Conservation (phyloP, 37 sponge, comb jelly and placozoan species). For the Corticium candelabrum region DNA sequence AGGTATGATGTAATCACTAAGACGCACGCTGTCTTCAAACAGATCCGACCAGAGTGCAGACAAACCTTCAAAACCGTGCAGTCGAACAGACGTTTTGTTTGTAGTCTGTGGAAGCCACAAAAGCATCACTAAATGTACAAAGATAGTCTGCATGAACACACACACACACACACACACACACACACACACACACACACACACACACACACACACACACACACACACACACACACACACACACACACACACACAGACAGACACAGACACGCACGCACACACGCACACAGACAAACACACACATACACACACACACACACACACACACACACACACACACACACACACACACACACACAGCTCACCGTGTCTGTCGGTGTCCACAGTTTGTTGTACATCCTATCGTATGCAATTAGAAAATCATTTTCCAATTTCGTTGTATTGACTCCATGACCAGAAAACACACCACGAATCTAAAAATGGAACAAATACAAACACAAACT, state of each 20-base stretch:
- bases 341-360: too few relatives aligned
- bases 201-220: conserved; percentile 22
- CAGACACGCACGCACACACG: too few relatives aligned
- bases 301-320: conserved; percentile 15
- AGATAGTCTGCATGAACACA: not conserved
- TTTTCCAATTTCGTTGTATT: not conserved
- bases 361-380: not conserved
- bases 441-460: not conserved
- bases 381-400: not conserved
- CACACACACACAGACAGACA: too few relatives aligned
- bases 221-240: conserved; percentile 23
- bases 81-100: not conserved
- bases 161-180: not conserved
- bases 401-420: not conserved
- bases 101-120: too few relatives aligned
- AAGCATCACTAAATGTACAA: conserved; percentile 5
- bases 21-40: too few relatives aligned
- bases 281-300: too few relatives aligned
- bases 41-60: not conserved
- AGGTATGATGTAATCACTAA: too few relatives aligned
- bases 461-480: not conserved
- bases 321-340: conserved; percentile 30
- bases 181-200: conserved; percentile 10
- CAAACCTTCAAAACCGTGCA: not conserved
- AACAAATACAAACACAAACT: too few relatives aligned